Evolutionary conservation across 1,140 invertebrate species (phyloP), one percentile per base, ranked within the genome.

Genomic region (Drosophila ohnishii): DNA sequence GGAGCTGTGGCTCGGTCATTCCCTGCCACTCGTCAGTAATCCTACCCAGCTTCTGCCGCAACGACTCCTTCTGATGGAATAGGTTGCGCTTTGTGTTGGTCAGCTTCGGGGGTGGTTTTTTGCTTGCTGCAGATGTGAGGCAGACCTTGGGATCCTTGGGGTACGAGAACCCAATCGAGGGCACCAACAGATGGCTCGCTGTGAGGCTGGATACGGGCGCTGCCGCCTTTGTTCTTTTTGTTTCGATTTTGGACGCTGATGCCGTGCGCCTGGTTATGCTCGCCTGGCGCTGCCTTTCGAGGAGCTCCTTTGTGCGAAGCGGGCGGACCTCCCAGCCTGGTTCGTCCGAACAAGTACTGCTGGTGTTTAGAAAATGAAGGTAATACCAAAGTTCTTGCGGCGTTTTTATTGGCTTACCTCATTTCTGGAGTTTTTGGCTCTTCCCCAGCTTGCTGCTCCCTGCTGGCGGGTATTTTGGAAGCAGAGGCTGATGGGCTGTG

Each of bases 141-240:
- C 28, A 16, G 16, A 22, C 9, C 40, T 28, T 40, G 2, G 65
- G 67, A 28, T 56, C 67, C 66, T 72, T 72, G 19, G 66, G 69
- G 53, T 71, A 72, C 22, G 69, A 72, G 30, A 72, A 72, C 22
- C 69, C 69, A 50, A 71, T 72, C 35, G 53, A 48, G 9, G 69
- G 69, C 51, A 59, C 69, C 22, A 72, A n/a, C 22, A 35, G 53
- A 2, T 28, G 39, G 55, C 67, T 71, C 11, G 53, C 19, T 14
- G 65, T 50, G 16, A 30, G 39, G 22, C 51, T 57, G 2, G 13
- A 19, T 34, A 22, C n/a, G 34, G 53, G n/a, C 16, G 19, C n/a
- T n/a, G 35, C 2, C 10, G 35, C 34, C 35, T 40, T 71, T 66
- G 47, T 59, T 42, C 32, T 22, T 22, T 35, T 16, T 44, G 22